Base-by-base conservation (phyloP, 1,140 invertebrate genomes). In the Drosophila lacteicornis region DNA sequence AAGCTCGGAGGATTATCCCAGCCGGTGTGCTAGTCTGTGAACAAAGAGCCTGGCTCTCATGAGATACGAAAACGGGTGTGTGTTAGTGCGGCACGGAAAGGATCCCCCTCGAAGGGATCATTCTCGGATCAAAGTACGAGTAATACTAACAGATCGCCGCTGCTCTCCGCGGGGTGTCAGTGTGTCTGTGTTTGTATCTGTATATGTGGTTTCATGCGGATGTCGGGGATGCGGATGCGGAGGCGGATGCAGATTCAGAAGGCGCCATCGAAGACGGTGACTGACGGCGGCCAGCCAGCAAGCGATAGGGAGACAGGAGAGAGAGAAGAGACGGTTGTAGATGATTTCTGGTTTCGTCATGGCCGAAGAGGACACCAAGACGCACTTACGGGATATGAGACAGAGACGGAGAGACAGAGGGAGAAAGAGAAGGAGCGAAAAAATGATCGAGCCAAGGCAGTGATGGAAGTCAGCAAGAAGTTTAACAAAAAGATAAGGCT, bases 251-350 rank as follows among this genome's bases (percentile, higher is more conserved):
- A 11, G 50, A 33, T 68, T 87, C 67, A 90, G 65, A 91, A 91
- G 75, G 81, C 81, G 69, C 75, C 85, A 56, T 90, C 85, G 75
- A 86, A 90, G 75, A 82, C 61, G 58, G 70, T 90, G 45, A 85
- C 85, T 90, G 67, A 49, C 38, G 45, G 79, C 83, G 85, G 65
- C 40, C 27, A 53, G 53, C 65, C 50, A 68, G 63, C 50, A 78
- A 55, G 65, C 65, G 75, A 51, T 59, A 62, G 51, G 55, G 68
- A 58, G 66, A 59, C 43, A 36, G 56, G 58, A 74, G 51, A 82
- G 57, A 67, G 71, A 63, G 67, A 78, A 60, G 58, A 56, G 7
- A 67, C 46, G 57, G 63, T 79, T 66, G 69, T 73, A 85, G 51
- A 85, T 75, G 69, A 50, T 60, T 42, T 75, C 36, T 62, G 57